Base-by-base conservation (phyloP, 1,140 invertebrate species). In the Thereuonema tuberculata region DNA sequence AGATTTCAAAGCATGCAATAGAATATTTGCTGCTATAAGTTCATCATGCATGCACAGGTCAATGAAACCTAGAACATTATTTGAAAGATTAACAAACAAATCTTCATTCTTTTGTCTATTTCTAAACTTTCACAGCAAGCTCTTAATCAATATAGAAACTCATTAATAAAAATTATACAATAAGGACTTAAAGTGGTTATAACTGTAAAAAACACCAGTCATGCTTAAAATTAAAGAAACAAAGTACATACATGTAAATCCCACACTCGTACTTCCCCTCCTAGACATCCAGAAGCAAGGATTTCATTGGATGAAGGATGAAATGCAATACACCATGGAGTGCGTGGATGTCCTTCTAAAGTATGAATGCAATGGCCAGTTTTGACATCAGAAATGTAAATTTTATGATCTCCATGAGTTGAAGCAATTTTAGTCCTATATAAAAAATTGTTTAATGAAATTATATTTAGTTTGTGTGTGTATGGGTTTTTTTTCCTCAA, bases 271-370 rank as follows among this genome's bases (percentile, higher is more conserved):
- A 93, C 89, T 81, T 93, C 85, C 21, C 91, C 91, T 17, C 83
- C 88, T 0, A 93, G 76, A 73, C 91, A 94, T 0, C 91, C 90
- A 43, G 87, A 89, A 17, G 88, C 90, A 56, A 93, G 77, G 52
- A 93, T 83, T 65, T 90, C 81, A 71, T 85, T 84, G 48, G 83
- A 85, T 1, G 84, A 83, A 1, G 89, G 89, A 75, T 93, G 89
- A 74, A 93, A 93, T 52, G 87, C 86, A 50, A 92, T 81, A 70
- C 87, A 90, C 89, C 89, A 94, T 2, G 89, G 89, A 49, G 88
- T 92, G n/a, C 89, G 76, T 25, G 89, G 87, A 75, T 93, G 89
- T 9, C 89, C 89, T 50, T 80, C 79, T 29, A 93, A 71, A 28
- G 83, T 86, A 65, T 82, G 81, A 21, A 90, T 80, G 71, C 88